Evolutionary conservation across 2,113 vertebrate genomes (phyloP), one percentile per base, ranked within the genome.

Genomic region (Eptesicus fuscus): DNA sequence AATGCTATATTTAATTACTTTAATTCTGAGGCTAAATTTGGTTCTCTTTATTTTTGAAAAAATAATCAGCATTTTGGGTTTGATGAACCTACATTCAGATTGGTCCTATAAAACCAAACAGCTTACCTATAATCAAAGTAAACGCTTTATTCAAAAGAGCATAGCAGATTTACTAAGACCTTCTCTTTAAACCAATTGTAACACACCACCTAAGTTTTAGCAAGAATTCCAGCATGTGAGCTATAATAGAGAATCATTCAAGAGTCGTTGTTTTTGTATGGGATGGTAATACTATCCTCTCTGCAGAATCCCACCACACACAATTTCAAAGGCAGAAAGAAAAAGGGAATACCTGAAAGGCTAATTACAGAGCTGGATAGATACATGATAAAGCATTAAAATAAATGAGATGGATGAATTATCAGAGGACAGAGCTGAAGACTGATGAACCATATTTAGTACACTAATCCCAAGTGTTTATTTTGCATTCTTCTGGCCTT

Each of bases 401-500:
- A 98, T 97, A 98, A 98, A 98, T 98, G 95, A 98, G 98, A 98
- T 93, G 98, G 97, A 98, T 98, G 95, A 98, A 98, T 98, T 98
- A 98, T 98, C 98, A 98, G 97, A 98, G 95, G 96, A 90, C 93
- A 97, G 97, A 97, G 96, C 6, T 53, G 74, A 87, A 93, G 96
- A 93, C 97, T 98, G 98, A 98, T 96, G 97, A 98, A 96, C 97
- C 98, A 95, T 97, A 98, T 98, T 98, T 98, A 98, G 98, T 97
- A 97, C 91, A 96, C 97, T 98, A 98, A 98, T 98, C 98, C 98
- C 69, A 95, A 98, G 97, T 98, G 98, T 98, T 99, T 98, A 97
- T 98, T 98, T 98, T 98, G 98, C 98, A 98, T 98, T 98, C 98
- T 98, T 98, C 84, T 94, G 96, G 97, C 95, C 98, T 98, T 98